Evolutionary conservation across 2,888 invertebrate genomes (phyloP), one percentile per base, ranked within the genome.

Genomic region (Lamellibrachia satsuma): DNA sequence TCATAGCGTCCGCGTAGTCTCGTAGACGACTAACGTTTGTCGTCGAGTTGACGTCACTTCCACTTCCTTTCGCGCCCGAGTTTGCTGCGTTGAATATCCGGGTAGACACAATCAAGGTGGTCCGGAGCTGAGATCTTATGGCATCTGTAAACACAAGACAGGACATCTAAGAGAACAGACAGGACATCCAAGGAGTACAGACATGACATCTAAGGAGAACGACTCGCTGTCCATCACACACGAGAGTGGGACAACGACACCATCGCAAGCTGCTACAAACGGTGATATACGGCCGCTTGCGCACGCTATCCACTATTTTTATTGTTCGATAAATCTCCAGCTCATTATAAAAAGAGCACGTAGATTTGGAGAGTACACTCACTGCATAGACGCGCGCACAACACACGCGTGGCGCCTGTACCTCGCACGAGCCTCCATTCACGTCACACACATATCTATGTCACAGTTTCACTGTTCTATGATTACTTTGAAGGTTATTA

Each of bases 61-160:
- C 75, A n/a, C 75, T 22, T 75, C n/a, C 75, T 22, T 75, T 22
- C 75, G 75, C n/a, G 75, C 22, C 15, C 75, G 75, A 75, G 75
- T 75, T 75, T 75, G 75, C 75, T 75, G 75, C 75, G 75, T 75
- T 22, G 75, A 75, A 75, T 75, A 75, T 75, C 75, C 75, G 75
- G 75, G n/a, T 75, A 75, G 22, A 75, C 75, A 75, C 22, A n/a
- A 15, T 22, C 22, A n/a, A 75, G 75, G 75, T 75, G 75, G 6
- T 75, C 75, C 75, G 22, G 75, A 22, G 75, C 75, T 75, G 75
- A 75, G 75, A 75, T 75, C 75, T 75, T 75, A 75, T n/a, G 22
- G 75, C 75, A 75, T 75, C 75, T 75, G 22, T n/a, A 75, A 75
- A 15, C 6, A 22, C 22, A 75, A 15, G 22, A n/a, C 22, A 22